Evolutionary conservation across 2,113 vertebrate species (phyloP).

Genomic region (Poicephalus gulielmi): DNA sequence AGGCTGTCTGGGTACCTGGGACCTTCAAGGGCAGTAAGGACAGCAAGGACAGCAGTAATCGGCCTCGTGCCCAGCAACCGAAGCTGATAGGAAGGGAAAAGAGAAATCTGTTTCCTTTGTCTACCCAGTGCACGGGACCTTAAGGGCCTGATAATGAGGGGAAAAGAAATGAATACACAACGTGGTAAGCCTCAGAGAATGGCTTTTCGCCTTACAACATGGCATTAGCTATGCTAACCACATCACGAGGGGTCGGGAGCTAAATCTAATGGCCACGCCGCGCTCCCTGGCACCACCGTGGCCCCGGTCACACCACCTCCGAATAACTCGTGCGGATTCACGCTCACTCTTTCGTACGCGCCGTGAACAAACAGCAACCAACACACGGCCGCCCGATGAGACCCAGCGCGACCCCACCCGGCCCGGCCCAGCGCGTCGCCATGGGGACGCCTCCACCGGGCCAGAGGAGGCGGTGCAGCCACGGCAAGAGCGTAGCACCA

Average conservation of each 20-base stretch:
- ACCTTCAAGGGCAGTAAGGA: too few relatives aligned
- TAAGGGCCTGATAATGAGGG: background rate
- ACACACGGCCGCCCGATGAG: rapidly evolving
- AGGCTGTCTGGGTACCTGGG: rapidly evolving
- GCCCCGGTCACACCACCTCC: rapidly evolving
- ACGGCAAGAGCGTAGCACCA: rapidly evolving
- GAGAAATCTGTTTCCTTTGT: background rate
- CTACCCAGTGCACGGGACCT: background rate
- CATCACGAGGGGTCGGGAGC: rapidly evolving
- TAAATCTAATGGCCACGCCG: rapidly evolving
- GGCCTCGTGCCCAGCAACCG: background rate
- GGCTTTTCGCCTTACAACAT: background rate
- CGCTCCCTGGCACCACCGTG: rapidly evolving
- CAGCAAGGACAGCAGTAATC: rapidly evolving
- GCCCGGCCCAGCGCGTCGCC: too few relatives aligned
- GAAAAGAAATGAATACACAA: rapidly evolving
- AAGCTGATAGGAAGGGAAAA: too few relatives aligned
- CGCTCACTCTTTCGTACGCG: rapidly evolving
- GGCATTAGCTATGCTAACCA: rapidly evolving
- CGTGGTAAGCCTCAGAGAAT: rapidly evolving
- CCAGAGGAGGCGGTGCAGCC: rapidly evolving
- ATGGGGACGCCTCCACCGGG: background rate
- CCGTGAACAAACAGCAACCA: rapidly evolving
- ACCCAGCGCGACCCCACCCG: too few relatives aligned
- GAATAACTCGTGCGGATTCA: rapidly evolving